These are phyloP conservation scores for Acanthopagrus latus DNA, from an alignment of 2,797 vertebrate genomes.

Conservation along the genomic window DNA sequence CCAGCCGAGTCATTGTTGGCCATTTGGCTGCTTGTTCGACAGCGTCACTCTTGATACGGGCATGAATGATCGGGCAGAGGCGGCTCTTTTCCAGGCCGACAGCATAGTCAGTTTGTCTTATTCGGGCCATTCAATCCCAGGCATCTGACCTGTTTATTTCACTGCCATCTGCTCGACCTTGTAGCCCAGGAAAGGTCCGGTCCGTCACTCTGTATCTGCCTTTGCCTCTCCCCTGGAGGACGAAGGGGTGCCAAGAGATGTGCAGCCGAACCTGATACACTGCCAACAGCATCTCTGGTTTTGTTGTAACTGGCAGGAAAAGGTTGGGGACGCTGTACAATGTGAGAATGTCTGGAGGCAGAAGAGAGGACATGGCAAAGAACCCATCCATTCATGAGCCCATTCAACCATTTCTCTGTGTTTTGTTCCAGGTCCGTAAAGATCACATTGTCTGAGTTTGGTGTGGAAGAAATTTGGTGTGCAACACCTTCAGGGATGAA, in stretches of 20 bases:
- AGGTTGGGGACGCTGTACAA: neutral
- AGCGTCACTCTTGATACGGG: constrained; percentile 29
- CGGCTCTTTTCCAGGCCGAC: constrained; percentile 26
- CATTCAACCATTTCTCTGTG: neutral
- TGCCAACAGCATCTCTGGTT: constrained; percentile 42
- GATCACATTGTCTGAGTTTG: neutral
- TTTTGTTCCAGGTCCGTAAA: neutral
- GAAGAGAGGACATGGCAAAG: constrained; percentile 3
- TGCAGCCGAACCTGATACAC: constrained; percentile 28
- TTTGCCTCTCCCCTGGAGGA: constrained; percentile 28
- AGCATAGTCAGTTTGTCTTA: constrained; percentile 40
- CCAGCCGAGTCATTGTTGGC: constrained; percentile 29
- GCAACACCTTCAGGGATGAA: neutral
- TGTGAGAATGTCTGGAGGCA: constrained; percentile 23
- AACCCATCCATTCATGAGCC: neutral
- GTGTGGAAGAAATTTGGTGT: neutral
- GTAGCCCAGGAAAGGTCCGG: constrained; percentile 40
- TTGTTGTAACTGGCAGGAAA: constrained; percentile 26
- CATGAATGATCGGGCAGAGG: constrained; percentile 38
- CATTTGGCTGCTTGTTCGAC: constrained; percentile 51
- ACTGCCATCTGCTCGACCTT: constrained; percentile 69
- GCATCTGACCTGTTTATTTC: constrained; percentile 60
- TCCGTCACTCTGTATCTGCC: constrained; percentile 14
- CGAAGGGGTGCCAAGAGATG: constrained; percentile 57
- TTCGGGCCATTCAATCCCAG: constrained; percentile 29